A percentile compares a stretch with the other conserved stretches of the same genome.
Conservation (phyloP, 2,888 invertebrate species). For the Himalopsyche tibetana region DNA sequence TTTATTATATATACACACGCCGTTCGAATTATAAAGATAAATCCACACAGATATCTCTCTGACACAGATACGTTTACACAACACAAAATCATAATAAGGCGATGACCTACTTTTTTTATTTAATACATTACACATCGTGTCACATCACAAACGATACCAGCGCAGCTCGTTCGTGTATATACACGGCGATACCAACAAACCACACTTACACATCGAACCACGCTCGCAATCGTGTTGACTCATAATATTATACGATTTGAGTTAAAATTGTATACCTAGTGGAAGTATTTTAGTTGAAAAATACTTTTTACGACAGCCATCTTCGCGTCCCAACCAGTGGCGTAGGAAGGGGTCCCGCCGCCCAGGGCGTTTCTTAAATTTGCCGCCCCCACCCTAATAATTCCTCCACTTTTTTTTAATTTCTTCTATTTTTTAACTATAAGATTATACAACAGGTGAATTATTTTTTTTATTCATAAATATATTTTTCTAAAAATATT, state of each 20-base stretch:
- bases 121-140: constrained; percentile 59
- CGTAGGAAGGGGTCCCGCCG: too few species aligned
- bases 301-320: too few species aligned
- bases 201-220: neutral
- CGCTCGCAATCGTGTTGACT: constrained; percentile 20
- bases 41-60: constrained; percentile 55
- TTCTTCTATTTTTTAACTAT: too few species aligned
- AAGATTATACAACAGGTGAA: too few species aligned
- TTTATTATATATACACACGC: constrained; percentile 34
- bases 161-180: constrained; percentile 43
- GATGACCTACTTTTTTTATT: constrained; percentile 72
- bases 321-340: too few species aligned
- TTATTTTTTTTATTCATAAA: too few species aligned
- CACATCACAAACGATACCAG: constrained; percentile 51
- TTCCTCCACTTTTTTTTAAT: too few species aligned
- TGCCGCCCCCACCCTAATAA: too few species aligned
- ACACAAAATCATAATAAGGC: constrained; percentile 71
- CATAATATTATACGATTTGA: constrained; percentile 40
- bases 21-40: constrained; percentile 56
- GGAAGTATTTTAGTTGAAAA: neutral
- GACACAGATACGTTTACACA: constrained; percentile 65
- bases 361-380: too few species aligned
- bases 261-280: constrained; percentile 32
- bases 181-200: constrained; percentile 38
- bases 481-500: too few species aligned